Evolutionary conservation across 2,888 invertebrate genomes (phyloP).

Genomic region (Bhutanitis thaidina): DNA sequence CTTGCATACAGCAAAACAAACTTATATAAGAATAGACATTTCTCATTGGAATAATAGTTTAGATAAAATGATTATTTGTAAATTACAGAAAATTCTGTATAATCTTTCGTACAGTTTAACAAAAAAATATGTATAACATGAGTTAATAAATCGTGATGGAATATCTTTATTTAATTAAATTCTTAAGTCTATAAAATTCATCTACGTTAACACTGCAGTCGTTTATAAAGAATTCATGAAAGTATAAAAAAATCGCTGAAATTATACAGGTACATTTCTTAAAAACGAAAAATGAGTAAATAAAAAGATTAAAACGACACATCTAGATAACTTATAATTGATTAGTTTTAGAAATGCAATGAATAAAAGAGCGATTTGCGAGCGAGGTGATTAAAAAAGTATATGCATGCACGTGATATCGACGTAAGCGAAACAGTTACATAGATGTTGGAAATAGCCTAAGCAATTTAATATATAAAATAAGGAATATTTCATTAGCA

Average conservation of each 20-base stretch:
- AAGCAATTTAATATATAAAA: conserved; percentile 11
- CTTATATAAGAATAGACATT: conserved; percentile 33
- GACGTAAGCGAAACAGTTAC: conserved; percentile 5
- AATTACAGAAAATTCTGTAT: conserved; percentile 34
- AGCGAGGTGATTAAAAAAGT: conserved; percentile 4
- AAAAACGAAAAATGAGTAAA: conserved; percentile 15
- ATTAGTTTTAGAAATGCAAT: background rate
- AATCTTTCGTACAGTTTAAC: conserved; percentile 34
- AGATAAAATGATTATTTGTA: conserved; percentile 33
- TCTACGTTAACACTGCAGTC: conserved; percentile 29
- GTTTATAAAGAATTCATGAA: conserved; percentile 21
- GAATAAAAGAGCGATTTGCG: conserved; percentile 1
- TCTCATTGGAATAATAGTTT: conserved; percentile 31
- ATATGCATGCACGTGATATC: conserved; percentile 5
- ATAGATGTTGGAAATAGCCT: conserved; percentile 1
- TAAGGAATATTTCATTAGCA: conserved; percentile 42
- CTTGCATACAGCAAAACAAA: conserved; percentile 28
- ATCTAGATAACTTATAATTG: conserved; percentile 9
- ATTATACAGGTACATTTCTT: conserved; percentile 16
- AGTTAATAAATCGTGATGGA: conserved; percentile 32
- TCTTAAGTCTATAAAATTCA: conserved; percentile 29
- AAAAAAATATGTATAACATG: conserved; percentile 34
- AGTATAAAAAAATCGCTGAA: conserved; percentile 12
- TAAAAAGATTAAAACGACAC: conserved; percentile 7
- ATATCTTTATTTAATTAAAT: conserved; percentile 27